Base-by-base conservation (phyloP, 2,797 vertebrate species). In the Basileuterus tristriatus region DNA sequence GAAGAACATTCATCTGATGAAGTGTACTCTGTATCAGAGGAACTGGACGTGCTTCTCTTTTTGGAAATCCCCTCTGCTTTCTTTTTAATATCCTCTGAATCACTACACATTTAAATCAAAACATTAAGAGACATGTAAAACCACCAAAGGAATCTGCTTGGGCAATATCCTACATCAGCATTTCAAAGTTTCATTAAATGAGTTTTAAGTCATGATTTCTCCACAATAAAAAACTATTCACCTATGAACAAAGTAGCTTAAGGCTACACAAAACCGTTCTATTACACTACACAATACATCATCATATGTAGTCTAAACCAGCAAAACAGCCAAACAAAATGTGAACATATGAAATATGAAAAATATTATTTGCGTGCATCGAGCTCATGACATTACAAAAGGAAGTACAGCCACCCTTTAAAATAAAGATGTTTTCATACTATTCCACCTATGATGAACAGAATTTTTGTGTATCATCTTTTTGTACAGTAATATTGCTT, bases 1-100 rank as follows among this genome's bases (percentile, higher is more conserved):
- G 98, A 98, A 74, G 98, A 98, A 95, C 91, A 96, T 76, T 95
- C 98, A 55, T 98, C 96, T 22, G 97, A 96, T 12, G 98, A 98
- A 97, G 97, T 97, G 8, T 97, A 97, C 41, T 96, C 96, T 24
- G 90, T 96, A 24, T 82, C 95, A 22, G 98, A 97, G 29, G 97
- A 97, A 95, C 81, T 86, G 7, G 93, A 96, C 37, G 71, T 56
- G 83, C 93, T 94, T 74, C 59, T 87, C 18, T 93, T 95, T 70
- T 59, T 65, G 47, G 64, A 92, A 50, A 49, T 70, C 20, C 41
- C 30, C 21, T 56, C 59, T 75, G 53, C 60, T 87, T 97, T 96
- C 84, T 95, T 95, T 74, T 96, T 80, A 53, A 47, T 70, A 44
- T 90, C 92, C 68, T 96, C 95, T 74, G 83, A 95, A 93, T 95